Evolutionary conservation across 2,888 invertebrate genomes (phyloP).

Genomic region (Athripsodes cinereus): DNA sequence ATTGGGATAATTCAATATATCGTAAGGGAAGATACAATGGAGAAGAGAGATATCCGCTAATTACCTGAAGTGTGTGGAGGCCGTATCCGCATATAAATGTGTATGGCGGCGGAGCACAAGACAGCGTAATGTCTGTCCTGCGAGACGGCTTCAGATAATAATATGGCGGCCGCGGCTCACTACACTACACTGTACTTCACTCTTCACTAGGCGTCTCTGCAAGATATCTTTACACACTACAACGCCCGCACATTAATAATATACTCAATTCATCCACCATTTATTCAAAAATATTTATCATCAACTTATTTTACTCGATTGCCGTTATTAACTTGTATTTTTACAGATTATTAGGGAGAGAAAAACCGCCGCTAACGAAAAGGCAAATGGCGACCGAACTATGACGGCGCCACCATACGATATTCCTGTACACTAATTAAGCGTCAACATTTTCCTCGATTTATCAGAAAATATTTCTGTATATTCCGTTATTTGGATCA

Average conservation of each 20-base stretch:
- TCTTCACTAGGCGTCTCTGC: not conserved
- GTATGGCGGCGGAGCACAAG: conserved; percentile 51
- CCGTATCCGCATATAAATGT: conserved; percentile 43
- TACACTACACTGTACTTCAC: not conserved
- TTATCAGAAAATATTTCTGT: not conserved
- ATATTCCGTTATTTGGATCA: not conserved
- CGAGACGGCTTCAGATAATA: conserved; percentile 43
- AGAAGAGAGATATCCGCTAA: conserved; percentile 21
- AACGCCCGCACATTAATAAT: conserved; percentile 34
- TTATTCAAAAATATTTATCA: conserved; percentile 39
- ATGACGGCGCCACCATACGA: conserved; percentile 23
- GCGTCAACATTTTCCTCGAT: conserved; percentile 6
- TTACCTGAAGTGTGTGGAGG: conserved; percentile 42
- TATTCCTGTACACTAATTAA: conserved; percentile 16
- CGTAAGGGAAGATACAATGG: conserved; percentile 8
- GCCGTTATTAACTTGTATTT: conserved; percentile 30
- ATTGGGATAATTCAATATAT: conserved; percentile 37
- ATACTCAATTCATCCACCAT: conserved; percentile 39
- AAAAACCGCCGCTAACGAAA: conserved; percentile 23
- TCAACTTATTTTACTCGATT: conserved; percentile 40
- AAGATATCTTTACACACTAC: not conserved
- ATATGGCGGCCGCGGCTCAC: not conserved
- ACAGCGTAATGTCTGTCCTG: conserved; percentile 38
- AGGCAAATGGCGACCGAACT: conserved; percentile 27
- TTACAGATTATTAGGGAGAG: conserved; percentile 20